phyloP scores from a whole-genome alignment of 53 echinoderm and acorn worm genomes.

The Holothuria scabra region DNA sequence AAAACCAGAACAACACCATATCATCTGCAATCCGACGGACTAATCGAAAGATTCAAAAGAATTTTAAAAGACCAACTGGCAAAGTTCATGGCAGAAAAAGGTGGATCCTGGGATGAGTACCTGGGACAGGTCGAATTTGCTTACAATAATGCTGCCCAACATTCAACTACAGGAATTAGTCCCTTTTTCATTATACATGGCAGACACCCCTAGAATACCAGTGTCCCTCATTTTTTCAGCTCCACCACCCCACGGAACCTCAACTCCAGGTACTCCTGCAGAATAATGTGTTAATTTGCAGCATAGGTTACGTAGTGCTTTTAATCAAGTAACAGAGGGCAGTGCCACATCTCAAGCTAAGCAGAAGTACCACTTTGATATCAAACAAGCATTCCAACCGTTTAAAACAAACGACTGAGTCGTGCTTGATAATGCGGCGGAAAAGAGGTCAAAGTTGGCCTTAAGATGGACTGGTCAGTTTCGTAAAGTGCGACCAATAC shows the following conservation, averaged over 20 bases:
- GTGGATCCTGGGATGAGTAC: conserved; percentile 18
- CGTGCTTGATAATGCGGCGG: conserved; percentile 27
- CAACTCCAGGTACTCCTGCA: neutral
- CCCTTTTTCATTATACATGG: conserved; percentile 19
- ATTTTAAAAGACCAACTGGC: neutral
- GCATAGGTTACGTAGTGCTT: neutral
- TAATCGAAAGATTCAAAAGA: no score
- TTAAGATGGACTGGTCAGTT: no score
- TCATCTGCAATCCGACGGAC: no score
- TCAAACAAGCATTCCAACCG: no score
- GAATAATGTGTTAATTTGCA: neutral
- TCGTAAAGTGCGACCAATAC: no score
- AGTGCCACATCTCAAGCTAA: neutral
- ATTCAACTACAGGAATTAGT: neutral
- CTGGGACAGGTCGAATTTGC: conserved; percentile 15
- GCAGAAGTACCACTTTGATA: neutral
- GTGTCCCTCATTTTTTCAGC: conserved; percentile 9
- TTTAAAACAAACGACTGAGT: neutral
- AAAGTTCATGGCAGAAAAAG: neutral
- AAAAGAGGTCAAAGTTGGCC: no score
- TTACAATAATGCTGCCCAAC: conserved; percentile 32
- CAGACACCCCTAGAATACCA: neutral
- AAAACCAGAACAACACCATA: no score
- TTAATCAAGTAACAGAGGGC: neutral
- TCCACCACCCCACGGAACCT: neutral